Percentiles rank a stretch among this genome's conserved stretches.
Conservation (phyloP, 2,888 invertebrate species). For the Nasonovia ribisnigri region DNA sequence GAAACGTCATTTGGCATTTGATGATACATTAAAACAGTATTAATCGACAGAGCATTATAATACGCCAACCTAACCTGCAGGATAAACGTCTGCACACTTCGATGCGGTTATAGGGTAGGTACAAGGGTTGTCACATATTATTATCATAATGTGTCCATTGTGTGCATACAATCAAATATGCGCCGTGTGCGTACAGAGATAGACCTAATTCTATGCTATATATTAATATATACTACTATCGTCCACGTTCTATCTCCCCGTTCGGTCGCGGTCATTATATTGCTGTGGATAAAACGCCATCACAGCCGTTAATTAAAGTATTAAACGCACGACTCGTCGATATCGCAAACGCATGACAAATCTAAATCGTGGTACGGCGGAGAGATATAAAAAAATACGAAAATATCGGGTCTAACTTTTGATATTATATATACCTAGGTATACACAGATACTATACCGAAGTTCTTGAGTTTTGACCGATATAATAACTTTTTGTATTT, state of each 20-base stretch:
- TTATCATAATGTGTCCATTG: neutral
- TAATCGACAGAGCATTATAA: neutral
- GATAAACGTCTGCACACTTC: neutral
- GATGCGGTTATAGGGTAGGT: neutral
- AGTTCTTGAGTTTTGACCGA: neutral
- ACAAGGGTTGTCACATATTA: neutral
- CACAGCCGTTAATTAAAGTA: neutral
- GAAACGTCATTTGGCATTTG: neutral
- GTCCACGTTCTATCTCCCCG: neutral
- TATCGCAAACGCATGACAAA: neutral
- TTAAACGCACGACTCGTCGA: neutral
- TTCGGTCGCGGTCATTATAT: neutral
- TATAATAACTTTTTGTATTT: neutral
- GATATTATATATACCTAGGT: no score
- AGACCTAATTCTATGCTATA: neutral
- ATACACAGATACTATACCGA: neutral
- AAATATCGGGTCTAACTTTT: neutral
- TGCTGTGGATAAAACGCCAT: neutral
- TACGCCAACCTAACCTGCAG: no score
- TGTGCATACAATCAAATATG: neutral
- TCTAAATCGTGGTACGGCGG: neutral
- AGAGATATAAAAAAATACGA: neutral
- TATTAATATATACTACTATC: no score
- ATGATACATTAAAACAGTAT: neutral
- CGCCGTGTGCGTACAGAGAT: neutral